Conservation (phyloP, 1,140 invertebrate genomes). For the Cydia splendana region DNA sequence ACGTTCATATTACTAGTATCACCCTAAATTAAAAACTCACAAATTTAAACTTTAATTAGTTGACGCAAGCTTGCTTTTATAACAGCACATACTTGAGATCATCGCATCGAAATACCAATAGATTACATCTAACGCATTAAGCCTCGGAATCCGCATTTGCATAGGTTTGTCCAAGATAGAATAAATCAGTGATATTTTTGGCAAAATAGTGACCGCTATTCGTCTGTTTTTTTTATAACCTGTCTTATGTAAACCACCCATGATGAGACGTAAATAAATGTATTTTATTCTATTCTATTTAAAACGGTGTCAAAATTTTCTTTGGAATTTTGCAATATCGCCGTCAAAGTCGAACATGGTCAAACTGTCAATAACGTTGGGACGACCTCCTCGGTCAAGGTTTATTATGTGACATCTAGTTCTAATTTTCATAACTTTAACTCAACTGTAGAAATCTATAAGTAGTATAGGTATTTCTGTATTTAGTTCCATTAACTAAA, state of each 20-base stretch:
- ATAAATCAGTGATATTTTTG: constrained; percentile 5
- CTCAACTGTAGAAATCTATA: neutral
- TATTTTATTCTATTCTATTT: neutral
- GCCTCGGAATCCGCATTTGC: neutral
- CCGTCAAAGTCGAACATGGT: neutral
- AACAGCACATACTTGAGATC: neutral
- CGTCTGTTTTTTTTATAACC: no score
- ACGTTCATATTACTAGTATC: neutral
- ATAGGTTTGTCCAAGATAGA: neutral
- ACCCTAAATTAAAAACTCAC: neutral
- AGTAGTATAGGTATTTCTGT: neutral
- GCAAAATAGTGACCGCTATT: neutral
- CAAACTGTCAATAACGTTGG: neutral
- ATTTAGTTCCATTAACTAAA: no score
- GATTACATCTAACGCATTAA: neutral
- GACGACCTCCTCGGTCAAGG: neutral
- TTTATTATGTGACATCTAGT: neutral
- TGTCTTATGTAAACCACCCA: no score
- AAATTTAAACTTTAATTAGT: neutral
- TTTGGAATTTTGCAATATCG: neutral
- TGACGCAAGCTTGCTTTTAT: neutral
- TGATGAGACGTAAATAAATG: no score
- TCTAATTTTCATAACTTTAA: neutral
- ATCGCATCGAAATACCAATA: neutral
- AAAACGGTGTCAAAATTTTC: neutral